phyloP scores from a whole-genome alignment of 92 coral and sea anemone species.

The Micromussa lordhowensis region DNA sequence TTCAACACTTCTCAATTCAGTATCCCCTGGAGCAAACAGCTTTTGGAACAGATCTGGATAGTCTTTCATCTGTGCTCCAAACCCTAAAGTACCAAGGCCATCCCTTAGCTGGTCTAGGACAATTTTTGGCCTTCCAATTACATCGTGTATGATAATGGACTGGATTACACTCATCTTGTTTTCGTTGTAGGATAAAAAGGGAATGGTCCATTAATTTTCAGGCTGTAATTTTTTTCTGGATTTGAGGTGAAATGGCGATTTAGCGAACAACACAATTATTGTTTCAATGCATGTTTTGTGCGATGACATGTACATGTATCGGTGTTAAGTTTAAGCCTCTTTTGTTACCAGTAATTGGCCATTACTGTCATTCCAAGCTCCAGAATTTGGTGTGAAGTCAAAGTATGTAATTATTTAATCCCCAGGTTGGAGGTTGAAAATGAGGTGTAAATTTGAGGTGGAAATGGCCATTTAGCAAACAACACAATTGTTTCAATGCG shows the following conservation, averaged over 20 bases:
- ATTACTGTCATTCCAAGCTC: no score
- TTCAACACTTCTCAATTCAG: constrained; percentile 26
- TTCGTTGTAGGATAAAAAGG: constrained; percentile 32
- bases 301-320: not conserved
- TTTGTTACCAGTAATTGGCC: no score
- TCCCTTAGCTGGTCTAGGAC: constrained; percentile 57
- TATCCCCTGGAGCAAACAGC: constrained; percentile 50
- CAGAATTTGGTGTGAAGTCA: no score
- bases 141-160: constrained; percentile 43
- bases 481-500: not conserved
- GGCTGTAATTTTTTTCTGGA: not conserved
- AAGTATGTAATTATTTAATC: no score
- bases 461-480: not conserved
- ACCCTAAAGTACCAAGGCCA: constrained; percentile 37
- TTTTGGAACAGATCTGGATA: constrained; percentile 36
- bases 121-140: constrained; percentile 31
- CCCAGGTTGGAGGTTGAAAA: not conserved
- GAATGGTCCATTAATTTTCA: not conserved
- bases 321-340: not conserved
- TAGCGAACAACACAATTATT: not conserved
- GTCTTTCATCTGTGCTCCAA: constrained; percentile 47
- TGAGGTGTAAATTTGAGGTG: no score
- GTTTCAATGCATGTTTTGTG: not conserved
- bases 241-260: not conserved
- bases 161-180: constrained; percentile 35